Evolutionary conservation across 35 echinoderm and acorn worm species (phyloP).

Genomic region (Strongylocentrotus purpuratus): DNA sequence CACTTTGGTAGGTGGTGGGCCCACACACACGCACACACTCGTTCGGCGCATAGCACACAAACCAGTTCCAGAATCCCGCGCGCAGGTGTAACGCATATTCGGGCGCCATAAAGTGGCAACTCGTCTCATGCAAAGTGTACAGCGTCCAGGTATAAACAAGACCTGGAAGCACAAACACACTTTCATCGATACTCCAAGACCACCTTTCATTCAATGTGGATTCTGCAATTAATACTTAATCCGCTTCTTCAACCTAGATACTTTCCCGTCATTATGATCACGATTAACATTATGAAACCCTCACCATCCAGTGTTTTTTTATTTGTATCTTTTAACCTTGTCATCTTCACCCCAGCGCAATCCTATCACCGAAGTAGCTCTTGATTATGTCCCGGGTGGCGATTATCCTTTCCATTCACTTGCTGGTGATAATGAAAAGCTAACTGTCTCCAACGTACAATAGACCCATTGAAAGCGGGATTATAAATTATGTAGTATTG

Average conservation of each 20-base stretch:
- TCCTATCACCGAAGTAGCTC: neutral
- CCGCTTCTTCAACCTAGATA: neutral
- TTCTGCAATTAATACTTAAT: neutral
- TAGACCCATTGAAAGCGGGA: neutral
- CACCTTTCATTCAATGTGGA: neutral
- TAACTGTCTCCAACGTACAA: neutral
- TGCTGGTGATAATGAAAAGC: neutral
- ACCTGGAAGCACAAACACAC: neutral
- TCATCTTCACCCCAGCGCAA: neutral
- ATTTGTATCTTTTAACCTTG: neutral
- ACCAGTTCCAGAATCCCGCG: neutral
- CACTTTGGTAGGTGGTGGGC: slow-evolving; percentile 39
- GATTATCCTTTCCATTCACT: neutral
- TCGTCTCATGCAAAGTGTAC: no score
- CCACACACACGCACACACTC: slow-evolving; percentile 28
- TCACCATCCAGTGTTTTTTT: neutral
- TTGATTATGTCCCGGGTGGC: neutral
- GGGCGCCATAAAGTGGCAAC: neutral
- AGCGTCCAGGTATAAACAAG: neutral
- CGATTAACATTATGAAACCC: neutral
- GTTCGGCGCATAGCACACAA: neutral
- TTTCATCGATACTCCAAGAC: no score
- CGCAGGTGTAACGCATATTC: neutral
- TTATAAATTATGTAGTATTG: slow-evolving; percentile 40
- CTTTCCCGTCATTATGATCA: neutral